phyloP scores from a whole-genome alignment of 1,140 invertebrate species.

The Brachionus calyciflorus region DNA sequence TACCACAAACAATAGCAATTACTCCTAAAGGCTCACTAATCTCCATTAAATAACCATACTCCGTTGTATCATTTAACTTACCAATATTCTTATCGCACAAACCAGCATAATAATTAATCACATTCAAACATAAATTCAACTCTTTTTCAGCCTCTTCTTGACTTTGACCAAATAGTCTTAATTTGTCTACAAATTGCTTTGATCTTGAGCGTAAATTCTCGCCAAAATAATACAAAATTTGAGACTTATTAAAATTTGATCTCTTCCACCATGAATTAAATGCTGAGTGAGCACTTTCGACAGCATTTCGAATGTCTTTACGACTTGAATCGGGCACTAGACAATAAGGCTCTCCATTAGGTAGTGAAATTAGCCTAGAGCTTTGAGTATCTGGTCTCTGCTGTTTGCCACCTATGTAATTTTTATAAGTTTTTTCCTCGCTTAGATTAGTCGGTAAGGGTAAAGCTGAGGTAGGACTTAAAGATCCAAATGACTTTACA shows the following conservation, averaged over 20 bases:
- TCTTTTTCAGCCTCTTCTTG: constrained; percentile 53
- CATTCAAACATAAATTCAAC: constrained; percentile 57
- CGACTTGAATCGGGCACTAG: constrained; percentile 61
- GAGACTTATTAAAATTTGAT: constrained; percentile 61
- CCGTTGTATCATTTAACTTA: constrained; percentile 60
- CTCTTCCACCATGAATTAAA: constrained; percentile 59
- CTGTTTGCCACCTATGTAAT: constrained; percentile 64
- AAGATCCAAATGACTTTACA: not conserved
- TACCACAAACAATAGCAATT: constrained; percentile 63
- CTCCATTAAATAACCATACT: constrained; percentile 61
- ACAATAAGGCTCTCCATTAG: constrained; percentile 56
- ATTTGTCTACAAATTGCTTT: constrained; percentile 55
- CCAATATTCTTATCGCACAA: constrained; percentile 63
- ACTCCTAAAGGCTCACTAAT: constrained; percentile 62
- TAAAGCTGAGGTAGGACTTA: not conserved
- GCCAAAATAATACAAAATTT: constrained; percentile 63
- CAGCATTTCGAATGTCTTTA: constrained; percentile 63
- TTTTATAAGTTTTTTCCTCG: constrained; percentile 62
- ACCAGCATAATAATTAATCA: constrained; percentile 62
- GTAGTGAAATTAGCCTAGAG: constrained; percentile 52
- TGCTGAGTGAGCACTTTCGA: constrained; percentile 61
- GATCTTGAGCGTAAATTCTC: constrained; percentile 60
- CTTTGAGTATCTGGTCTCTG: constrained; percentile 63
- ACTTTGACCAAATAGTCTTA: constrained; percentile 54
- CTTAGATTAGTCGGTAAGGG: not conserved